A percentile compares a stretch with the other conserved stretches of the same genome.
These are phyloP conservation scores for Metridium senile DNA, from an alignment of 92 coral and sea anemone genomes.

Conservation along the genomic window DNA sequence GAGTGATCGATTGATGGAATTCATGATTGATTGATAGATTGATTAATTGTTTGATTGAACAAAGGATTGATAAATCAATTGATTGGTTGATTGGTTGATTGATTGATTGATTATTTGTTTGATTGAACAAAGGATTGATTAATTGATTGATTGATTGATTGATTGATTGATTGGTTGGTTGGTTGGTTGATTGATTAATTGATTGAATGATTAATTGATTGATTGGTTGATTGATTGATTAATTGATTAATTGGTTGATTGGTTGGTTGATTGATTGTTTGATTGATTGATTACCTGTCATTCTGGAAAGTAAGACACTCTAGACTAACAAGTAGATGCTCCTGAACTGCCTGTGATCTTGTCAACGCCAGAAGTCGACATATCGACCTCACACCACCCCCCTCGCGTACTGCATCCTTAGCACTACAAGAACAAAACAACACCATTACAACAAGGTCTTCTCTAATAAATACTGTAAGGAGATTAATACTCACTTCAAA, in stretches of 20 bases:
- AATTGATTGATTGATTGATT: not conserved
- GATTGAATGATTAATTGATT: not conserved
- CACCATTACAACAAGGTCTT: too few species aligned
- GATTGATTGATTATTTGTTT: not conserved
- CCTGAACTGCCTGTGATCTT: slow-evolving; percentile 74
- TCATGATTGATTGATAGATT: too few species aligned
- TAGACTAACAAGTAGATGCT: slow-evolving; percentile 76
- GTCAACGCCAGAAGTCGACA: slow-evolving; percentile 81
- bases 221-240: not conserved
- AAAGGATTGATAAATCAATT: too few species aligned
- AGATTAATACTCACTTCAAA: slow-evolving; percentile 39
- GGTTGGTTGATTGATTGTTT: not conserved
- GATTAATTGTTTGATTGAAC: too few species aligned
- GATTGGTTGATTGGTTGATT: not conserved
- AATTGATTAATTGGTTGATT: not conserved
- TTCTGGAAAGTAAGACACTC: slow-evolving; percentile 78
- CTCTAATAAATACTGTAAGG: too few species aligned
- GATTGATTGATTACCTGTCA: slow-evolving; percentile 48
- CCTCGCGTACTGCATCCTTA: slow-evolving; percentile 86
- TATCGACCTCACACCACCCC: slow-evolving; percentile 82
- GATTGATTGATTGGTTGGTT: not conserved
- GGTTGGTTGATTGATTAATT: not conserved
- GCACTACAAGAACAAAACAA: slow-evolving; percentile 31
- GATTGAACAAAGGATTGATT: not conserved
- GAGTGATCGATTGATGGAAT: too few species aligned